These are phyloP conservation scores for rabbit (Oryctolagus cuniculus) DNA, from an alignment of 2,113 vertebrate genomes.

Conservation along the genomic window mOryCun1.1 NC_091442.1:75298501-75299000, in stretches of 20 bases:
- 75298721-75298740: constrained; percentile 94
- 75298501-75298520: no score
- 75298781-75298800: constrained; percentile 82
- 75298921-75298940: constrained; percentile 91
- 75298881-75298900: constrained; percentile 92
- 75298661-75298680: constrained; percentile 93
- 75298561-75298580: constrained; percentile 80
- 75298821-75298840: constrained; percentile 83
- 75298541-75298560: constrained; percentile 76
- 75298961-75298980: constrained; percentile 90
- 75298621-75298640: background rate
- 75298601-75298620: background rate
- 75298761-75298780: constrained; percentile 93
- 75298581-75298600: background rate
- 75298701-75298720: constrained; percentile 94
- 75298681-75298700: constrained; percentile 92
- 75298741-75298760: constrained; percentile 81
- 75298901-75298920: constrained; percentile 86
- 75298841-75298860: constrained; percentile 93
- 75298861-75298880: constrained; percentile 84
- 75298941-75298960: constrained; percentile 87
- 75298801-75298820: constrained; percentile 94
- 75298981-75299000: constrained; percentile 87
- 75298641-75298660: background rate
- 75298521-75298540: no score